A percentile compares a stretch with the other conserved stretches of the same genome.
Evolutionary conservation across 1,140 invertebrate genomes (phyloP).

Genomic region (Myzus persicae): DNA sequence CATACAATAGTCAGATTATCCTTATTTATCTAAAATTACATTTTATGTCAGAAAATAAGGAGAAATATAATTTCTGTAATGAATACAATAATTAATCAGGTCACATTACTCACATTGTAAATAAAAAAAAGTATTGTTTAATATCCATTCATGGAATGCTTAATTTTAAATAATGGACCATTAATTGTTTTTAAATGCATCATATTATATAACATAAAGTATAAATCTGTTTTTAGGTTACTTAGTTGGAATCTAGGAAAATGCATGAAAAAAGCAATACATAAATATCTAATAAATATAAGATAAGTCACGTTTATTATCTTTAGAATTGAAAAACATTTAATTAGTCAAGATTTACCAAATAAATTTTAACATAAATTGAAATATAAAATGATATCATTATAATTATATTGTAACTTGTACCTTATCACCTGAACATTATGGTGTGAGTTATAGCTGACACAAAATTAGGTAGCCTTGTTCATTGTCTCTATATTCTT

Average conservation of each 20-base stretch:
- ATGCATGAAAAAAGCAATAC: neutral
- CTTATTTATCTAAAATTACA: neutral
- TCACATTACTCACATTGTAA: neutral
- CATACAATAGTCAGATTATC: neutral
- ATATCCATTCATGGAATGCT: neutral
- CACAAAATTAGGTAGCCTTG: neutral
- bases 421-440: no score
- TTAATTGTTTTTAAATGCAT: neutral
- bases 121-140: conserved; percentile 3
- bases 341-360: neutral
- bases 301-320: neutral
- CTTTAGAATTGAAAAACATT: neutral
- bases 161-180: neutral
- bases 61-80: neutral
- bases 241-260: neutral
- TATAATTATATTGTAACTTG: no score
- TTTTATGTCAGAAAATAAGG: neutral
- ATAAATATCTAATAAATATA: neutral
- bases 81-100: neutral
- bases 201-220: neutral
- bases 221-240: neutral
- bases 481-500: neutral
- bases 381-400: no score
- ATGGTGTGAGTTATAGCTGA: neutral
- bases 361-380: neutral